Conservation (phyloP, 2,888 invertebrate genomes). For the Drosophila niveifrons region DNA sequence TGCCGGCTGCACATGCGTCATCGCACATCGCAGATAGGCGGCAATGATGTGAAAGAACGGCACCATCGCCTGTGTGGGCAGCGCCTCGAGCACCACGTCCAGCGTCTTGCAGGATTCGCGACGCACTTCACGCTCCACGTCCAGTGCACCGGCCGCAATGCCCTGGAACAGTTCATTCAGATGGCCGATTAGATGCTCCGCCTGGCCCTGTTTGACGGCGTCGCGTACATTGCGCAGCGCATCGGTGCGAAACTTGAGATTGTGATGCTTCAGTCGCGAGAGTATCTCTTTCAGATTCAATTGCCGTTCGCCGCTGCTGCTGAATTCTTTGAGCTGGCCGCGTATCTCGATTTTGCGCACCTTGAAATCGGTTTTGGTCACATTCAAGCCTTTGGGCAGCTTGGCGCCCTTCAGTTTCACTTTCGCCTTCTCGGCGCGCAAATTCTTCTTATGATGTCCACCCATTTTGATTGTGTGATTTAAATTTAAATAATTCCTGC, state of each 20-base stretch:
- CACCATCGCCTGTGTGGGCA: conserved; percentile 63
- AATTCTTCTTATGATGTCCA: conserved; percentile 89
- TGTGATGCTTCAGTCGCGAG: conserved; percentile 86
- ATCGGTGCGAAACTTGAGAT: conserved; percentile 83
- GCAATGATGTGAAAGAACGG: conserved; percentile 92
- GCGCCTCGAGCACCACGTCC: conserved; percentile 77
- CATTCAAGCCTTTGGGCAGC: conserved; percentile 94
- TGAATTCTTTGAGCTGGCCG: conserved; percentile 87
- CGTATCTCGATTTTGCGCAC: conserved; percentile 93
- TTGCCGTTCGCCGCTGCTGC: conserved; percentile 52
- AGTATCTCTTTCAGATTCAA: conserved; percentile 83
- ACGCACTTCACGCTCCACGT: conserved; percentile 88
- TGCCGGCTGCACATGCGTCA: conserved; percentile 93
- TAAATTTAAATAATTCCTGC: neutral
- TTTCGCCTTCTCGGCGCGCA: conserved; percentile 95
- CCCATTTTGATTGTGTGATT: conserved; percentile 73
- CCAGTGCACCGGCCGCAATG: conserved; percentile 89
- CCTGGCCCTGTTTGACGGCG: conserved; percentile 85
- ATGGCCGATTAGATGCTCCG: conserved; percentile 86
- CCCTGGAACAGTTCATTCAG: conserved; percentile 89
- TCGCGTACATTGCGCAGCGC: conserved; percentile 82
- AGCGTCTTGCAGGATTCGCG: conserved; percentile 86
- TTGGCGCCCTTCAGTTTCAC: conserved; percentile 93
- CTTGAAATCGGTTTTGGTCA: conserved; percentile 95
- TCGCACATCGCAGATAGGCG: conserved; percentile 93